Evolutionary conservation across 2,113 vertebrate genomes (phyloP).

Genomic region (Sprattus sprattus): DNA sequence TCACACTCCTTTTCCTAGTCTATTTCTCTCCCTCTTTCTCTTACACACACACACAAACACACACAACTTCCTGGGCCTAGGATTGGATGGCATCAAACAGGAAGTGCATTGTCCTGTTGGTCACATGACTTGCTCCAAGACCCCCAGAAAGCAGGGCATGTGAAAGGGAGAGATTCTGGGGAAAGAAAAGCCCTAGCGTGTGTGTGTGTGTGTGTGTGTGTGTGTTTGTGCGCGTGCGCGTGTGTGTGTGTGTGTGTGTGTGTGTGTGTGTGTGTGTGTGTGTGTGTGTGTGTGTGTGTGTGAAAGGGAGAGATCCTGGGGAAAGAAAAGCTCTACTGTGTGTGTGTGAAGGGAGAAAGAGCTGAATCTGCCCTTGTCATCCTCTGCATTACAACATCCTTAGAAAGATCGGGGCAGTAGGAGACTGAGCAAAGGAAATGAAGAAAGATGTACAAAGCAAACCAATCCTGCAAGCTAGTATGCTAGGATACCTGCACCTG

Average conservation of each 20-base stretch:
- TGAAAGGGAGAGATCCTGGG: slow-evolving; percentile 35
- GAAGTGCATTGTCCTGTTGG: slow-evolving; percentile 43
- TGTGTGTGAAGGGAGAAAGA: neutral
- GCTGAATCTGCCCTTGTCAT: neutral
- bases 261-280: too few species aligned
- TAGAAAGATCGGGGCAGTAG: too few species aligned
- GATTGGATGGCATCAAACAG: slow-evolving; percentile 40
- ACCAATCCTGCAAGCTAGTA: neutral
- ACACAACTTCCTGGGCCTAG: neutral
- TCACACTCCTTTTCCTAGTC: neutral
- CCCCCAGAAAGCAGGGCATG: slow-evolving; percentile 30
- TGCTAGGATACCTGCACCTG: neutral
- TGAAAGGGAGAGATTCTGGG: slow-evolving; percentile 35
- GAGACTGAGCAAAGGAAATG: neutral
- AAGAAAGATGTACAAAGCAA: neutral
- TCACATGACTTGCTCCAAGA: slow-evolving; percentile 37
- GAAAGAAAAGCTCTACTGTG: slow-evolving; percentile 27
- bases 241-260: too few species aligned
- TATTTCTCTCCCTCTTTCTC: neutral
- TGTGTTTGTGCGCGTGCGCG: neutral
- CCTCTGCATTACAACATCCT: neutral
- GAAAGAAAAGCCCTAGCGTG: slow-evolving; percentile 38
- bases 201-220: slow-evolving; percentile 19
- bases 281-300: too few species aligned
- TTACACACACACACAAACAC: neutral